Conservation (phyloP, 2,113 vertebrate species). For the Bolborhynchus lineola region DNA sequence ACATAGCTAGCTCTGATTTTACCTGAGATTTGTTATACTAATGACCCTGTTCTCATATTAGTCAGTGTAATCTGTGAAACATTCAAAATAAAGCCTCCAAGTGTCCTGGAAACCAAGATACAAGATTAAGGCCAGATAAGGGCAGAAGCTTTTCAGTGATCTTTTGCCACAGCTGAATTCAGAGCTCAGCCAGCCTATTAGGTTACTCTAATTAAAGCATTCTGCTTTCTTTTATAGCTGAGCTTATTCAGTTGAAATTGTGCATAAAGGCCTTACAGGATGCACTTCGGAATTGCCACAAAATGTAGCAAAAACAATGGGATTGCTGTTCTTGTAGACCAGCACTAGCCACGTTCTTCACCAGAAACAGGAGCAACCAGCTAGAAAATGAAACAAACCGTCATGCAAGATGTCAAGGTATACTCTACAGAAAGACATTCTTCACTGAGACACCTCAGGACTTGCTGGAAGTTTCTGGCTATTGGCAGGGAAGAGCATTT, state of each 20-base stretch:
- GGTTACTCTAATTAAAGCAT: not conserved
- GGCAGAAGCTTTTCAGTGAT: not conserved
- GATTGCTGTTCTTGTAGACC: not conserved
- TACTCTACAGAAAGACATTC: not conserved
- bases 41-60: not conserved
- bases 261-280: not conserved
- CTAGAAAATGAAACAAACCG: not conserved
- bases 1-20: not conserved
- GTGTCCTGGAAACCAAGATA: slow-evolving; percentile 1
- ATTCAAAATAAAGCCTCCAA: not conserved
- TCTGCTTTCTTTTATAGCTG: not conserved
- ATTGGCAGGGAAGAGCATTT: not conserved
- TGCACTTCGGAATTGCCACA: not conserved
- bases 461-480: slow-evolving; percentile 1
- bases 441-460: not conserved
- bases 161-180: not conserved
- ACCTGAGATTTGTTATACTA: slow-evolving; percentile 13
- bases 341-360: not conserved
- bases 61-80: not conserved
- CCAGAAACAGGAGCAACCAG: not conserved
- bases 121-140: not conserved
- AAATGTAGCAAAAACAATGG: not conserved
- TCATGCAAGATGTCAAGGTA: not conserved
- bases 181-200: not conserved
- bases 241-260: not conserved